Evolutionary conservation across 1,140 invertebrate species (phyloP).

Genomic region (Phortica variegata): DNA sequence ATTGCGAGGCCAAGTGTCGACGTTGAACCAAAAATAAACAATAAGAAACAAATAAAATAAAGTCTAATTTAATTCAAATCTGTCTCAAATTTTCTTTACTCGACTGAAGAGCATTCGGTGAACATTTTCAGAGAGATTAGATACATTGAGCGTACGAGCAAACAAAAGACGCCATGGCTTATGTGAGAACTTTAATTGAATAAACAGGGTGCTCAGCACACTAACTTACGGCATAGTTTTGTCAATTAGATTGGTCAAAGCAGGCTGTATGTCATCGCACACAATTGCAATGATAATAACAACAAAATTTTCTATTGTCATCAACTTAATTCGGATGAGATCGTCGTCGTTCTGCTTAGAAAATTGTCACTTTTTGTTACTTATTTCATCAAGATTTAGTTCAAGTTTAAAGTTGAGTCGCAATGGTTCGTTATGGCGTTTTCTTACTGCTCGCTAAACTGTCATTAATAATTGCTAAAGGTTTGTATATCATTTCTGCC

Average conservation of each 20-base stretch:
- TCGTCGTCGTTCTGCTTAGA: too few relatives aligned
- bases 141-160: too few relatives aligned
- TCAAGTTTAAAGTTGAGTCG: neutral
- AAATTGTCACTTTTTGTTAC: too few relatives aligned
- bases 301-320: too few relatives aligned
- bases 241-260: too few relatives aligned
- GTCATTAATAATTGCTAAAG: neutral
- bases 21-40: neutral
- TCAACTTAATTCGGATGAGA: too few relatives aligned
- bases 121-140: too few relatives aligned
- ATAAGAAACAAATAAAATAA: neutral
- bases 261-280: too few relatives aligned
- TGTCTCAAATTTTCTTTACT: neutral
- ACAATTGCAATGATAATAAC: too few relatives aligned
- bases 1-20: slow-evolving; percentile 9
- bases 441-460: neutral
- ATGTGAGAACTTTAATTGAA: neutral
- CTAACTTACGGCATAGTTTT: too few relatives aligned
- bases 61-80: neutral
- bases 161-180: neutral
- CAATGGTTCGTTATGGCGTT: neutral
- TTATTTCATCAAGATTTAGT: neutral
- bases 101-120: neutral
- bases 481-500: too few relatives aligned
- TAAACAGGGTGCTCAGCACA: neutral